Conservation (phyloP, 2,113 vertebrate genomes). For the Ranitomeya imitator region DNA sequence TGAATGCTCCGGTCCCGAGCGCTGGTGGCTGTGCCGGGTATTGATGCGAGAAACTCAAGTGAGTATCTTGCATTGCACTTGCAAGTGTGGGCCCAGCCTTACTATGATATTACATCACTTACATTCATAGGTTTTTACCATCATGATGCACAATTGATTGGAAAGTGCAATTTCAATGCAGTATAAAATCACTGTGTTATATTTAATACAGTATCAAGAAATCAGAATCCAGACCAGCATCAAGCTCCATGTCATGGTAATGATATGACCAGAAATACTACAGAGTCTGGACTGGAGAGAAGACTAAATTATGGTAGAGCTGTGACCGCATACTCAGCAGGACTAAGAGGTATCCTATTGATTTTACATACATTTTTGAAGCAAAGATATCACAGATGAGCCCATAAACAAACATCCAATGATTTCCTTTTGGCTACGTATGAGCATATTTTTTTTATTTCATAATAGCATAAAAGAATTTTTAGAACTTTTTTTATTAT, state of each 20-base stretch:
- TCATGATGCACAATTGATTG: too few relatives aligned
- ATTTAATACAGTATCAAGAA: background rate
- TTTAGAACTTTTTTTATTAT: too few relatives aligned
- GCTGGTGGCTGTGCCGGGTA: too few relatives aligned
- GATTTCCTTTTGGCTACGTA: background rate
- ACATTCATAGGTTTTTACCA: too few relatives aligned
- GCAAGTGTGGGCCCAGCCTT: too few relatives aligned
- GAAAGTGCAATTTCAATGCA: too few relatives aligned
- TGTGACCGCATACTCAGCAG: background rate
- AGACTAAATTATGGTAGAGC: conserved; percentile 18
- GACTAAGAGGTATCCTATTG: background rate
- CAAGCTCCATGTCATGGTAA: background rate
- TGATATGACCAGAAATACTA: background rate
- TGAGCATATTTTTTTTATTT: background rate
- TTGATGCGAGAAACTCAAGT: too few relatives aligned
- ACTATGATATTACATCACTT: too few relatives aligned
- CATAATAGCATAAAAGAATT: background rate
- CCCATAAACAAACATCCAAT: background rate
- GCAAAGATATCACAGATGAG: background rate
- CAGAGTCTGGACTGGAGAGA: background rate
- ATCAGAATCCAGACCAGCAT: background rate
- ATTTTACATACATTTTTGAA: background rate
- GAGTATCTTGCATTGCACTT: too few relatives aligned
- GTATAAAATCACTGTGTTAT: background rate
- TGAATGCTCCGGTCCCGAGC: too few relatives aligned